Evolutionary conservation across 2,888 invertebrate species (phyloP), one percentile per base, ranked within the genome.

Genomic region (Thera obeliscata): DNA sequence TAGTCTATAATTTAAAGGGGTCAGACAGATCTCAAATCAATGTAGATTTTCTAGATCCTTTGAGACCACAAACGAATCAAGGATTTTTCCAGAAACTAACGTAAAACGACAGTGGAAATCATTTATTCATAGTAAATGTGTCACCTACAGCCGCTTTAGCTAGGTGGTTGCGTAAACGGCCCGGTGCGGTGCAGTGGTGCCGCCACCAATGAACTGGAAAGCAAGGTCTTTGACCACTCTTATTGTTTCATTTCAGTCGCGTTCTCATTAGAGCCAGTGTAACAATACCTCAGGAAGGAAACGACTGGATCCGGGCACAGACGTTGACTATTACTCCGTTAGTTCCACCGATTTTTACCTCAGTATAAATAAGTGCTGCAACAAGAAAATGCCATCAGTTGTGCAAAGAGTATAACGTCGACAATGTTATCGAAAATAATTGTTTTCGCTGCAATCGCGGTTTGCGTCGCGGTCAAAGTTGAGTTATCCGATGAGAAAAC

Each of bases 261-360:
- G 91, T 89, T 90, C 88, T 88, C 88, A 91, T 91, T 93, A 89
- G 82, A 79, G 82, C 77, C 87, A 91, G 87, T 92, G 81, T 83
- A 89, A 93, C 93, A 93, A 93, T 93, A 91, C 88, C 87, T 87
- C 91, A 91, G 92, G 93, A 93, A 92, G 92, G 89, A 88, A 89
- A 91, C 89, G 76, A 88, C 86, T 86, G 87, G 87, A 86, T 82
- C 78, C 83, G 82, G 82, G 80, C 83, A 81, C 77, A 83, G 76
- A 81, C 82, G 86, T 82, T 88, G 88, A 92, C 90, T 91, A 89
- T 90, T 72, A 76, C 79, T 83, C 80, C 90, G 93, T 41, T 41
- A 41, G 41, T 92, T 93, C 91, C 93, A 89, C 91, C 80, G 77
- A 87, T 86, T 88, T 90, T 87, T 85, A 86, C 82, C 80, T 86